Evolutionary conservation across 2,888 invertebrate species (phyloP).

Genomic region (Sympetrum striolatum): DNA sequence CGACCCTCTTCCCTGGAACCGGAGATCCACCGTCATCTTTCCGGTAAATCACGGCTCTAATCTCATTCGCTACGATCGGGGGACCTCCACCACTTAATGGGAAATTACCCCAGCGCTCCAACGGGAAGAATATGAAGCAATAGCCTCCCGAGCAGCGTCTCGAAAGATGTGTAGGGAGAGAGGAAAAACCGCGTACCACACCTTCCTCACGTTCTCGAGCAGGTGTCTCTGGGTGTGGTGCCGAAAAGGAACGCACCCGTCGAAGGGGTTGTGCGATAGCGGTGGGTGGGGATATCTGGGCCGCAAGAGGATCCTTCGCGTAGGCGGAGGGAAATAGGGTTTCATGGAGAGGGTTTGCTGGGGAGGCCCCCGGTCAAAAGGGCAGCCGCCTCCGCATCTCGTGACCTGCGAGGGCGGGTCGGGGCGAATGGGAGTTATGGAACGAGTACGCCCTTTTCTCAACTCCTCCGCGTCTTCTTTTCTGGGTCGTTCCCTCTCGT

Average conservation of each 20-base stretch:
- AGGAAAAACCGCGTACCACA: neutral
- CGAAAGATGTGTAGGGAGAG: neutral
- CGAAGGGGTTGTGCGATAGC: neutral
- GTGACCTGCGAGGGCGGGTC: neutral
- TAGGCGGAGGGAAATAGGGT: neutral
- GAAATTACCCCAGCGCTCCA: neutral
- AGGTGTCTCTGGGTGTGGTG: conserved; percentile 26
- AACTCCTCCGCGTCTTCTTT: neutral
- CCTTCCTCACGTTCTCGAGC: conserved; percentile 9
- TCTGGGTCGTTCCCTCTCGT: neutral
- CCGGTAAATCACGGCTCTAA: neutral
- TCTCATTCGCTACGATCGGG: neutral
- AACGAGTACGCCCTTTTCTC: neutral
- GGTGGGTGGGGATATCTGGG: neutral
- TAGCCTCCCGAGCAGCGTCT: neutral
- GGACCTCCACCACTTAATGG: neutral
- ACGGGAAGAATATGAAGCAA: neutral
- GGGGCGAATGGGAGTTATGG: neutral
- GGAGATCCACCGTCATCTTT: neutral
- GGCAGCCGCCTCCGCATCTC: neutral
- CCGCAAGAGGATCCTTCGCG: neutral
- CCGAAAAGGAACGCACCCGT: neutral
- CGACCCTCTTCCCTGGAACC: neutral
- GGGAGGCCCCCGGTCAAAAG: neutral
- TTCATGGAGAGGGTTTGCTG: neutral